These are phyloP conservation scores for Temnothorax longispinosus DNA, from an alignment of 1,140 invertebrate genomes.

Conservation along the genomic window DNA sequence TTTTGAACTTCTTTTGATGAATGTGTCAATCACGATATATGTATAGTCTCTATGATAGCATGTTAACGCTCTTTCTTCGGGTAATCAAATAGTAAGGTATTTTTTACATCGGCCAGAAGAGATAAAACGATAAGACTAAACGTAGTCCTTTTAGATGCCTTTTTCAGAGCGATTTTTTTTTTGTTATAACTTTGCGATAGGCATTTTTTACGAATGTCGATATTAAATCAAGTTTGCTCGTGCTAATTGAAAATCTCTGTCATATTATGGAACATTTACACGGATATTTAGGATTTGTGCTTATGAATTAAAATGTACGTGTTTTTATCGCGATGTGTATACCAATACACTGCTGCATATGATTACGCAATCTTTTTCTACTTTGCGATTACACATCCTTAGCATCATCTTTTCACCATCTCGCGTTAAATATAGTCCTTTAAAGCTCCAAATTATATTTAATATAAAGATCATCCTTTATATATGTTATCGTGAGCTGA, in stretches of 20 bases:
- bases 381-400: background rate
- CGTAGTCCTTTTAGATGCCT: constrained; percentile 33
- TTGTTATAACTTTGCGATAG: constrained; percentile 17
- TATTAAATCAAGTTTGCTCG: background rate
- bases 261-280: background rate
- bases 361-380: background rate
- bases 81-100: constrained; percentile 21
- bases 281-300: background rate
- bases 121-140: constrained; percentile 30
- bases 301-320: background rate
- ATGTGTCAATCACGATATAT: background rate
- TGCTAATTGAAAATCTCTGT: background rate
- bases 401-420: background rate
- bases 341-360: background rate
- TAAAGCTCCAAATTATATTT: background rate
- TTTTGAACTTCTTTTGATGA: background rate
- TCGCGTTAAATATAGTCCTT: background rate
- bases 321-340: background rate
- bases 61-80: background rate
- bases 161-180: constrained; percentile 19
- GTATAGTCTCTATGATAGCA: background rate
- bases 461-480: background rate
- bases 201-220: constrained; percentile 4
- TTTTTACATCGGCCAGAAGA: constrained; percentile 15
- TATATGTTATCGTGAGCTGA: background rate